Percentiles rank a stretch among this genome's conserved stretches.
phyloP scores from a whole-genome alignment of 2,113 vertebrate genomes.

The Galeopterus variegatus region DNA sequence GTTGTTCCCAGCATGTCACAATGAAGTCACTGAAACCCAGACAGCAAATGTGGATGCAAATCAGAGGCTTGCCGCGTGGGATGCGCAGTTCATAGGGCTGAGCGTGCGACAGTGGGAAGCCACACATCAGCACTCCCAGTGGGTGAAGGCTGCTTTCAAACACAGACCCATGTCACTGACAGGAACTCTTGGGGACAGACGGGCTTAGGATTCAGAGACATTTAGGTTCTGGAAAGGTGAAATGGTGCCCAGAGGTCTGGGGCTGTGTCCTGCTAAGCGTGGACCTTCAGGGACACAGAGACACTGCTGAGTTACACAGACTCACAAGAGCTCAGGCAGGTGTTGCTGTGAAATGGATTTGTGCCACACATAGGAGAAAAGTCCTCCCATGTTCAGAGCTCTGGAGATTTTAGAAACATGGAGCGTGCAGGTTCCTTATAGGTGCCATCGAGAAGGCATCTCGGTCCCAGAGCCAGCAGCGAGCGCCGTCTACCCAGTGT shows the following conservation, averaged over 20 bases:
- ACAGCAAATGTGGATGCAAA: no score
- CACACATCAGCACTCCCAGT: accelerated
- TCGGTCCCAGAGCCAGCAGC: neutral
- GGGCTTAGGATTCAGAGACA: neutral
- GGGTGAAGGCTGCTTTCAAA: neutral
- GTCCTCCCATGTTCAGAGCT: neutral
- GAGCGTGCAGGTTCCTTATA: neutral
- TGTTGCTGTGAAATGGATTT: neutral
- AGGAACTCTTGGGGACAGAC: neutral
- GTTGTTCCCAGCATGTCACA: neutral
- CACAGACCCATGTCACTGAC: neutral
- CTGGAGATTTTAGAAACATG: neutral
- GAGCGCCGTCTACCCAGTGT: neutral
- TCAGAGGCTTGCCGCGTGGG: neutral
- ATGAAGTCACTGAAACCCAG: neutral
- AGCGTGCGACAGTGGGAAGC: accelerated
- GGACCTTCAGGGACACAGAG: neutral
- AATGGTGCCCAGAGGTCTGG: neutral
- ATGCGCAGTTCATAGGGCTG: neutral
- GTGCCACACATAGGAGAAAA: neutral
- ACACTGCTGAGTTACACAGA: neutral
- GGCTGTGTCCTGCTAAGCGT: neutral
- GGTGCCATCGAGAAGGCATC: accelerated
- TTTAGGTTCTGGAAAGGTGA: neutral
- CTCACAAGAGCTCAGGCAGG: neutral